These are phyloP conservation scores for Hydrochoerus hydrochaeris DNA, from an alignment of 2,113 vertebrate genomes.

Conservation along the genomic window DNA sequence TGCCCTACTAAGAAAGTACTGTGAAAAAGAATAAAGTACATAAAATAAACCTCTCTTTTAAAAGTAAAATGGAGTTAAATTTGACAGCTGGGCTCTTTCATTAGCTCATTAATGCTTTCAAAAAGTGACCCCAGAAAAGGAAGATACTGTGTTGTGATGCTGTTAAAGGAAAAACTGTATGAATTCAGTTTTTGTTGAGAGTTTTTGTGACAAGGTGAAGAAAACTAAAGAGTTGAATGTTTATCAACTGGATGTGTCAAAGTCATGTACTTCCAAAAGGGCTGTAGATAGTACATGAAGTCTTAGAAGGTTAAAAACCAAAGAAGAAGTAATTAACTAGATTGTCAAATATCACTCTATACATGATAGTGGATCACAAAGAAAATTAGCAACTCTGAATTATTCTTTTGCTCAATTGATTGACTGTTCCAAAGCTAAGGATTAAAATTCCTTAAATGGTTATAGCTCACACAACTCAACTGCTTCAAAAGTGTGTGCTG, in stretches of 20 bases:
- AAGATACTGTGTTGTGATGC: not conserved
- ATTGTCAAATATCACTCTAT: slow-evolving; percentile 28
- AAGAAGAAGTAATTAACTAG: not conserved
- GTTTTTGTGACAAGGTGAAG: not conserved
- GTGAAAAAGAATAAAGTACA: not conserved
- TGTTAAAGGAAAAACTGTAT: slow-evolving; percentile 17
- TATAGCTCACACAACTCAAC: not conserved
- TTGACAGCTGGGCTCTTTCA: not conserved
- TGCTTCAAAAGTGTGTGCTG: not conserved
- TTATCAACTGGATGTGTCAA: not conserved
- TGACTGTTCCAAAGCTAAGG: not conserved
- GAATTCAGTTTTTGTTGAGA: not conserved
- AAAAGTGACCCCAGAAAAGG: not conserved
- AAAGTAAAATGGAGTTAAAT: slow-evolving; percentile 49
- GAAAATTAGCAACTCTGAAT: not conserved
- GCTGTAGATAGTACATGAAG: not conserved
- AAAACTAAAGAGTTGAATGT: not conserved
- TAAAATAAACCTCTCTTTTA: slow-evolving; percentile 21
- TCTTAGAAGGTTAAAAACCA: slow-evolving; percentile 19
- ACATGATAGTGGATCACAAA: not conserved
- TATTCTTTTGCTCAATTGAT: not conserved
- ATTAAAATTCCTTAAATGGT: not conserved
- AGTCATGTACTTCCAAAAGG: not conserved
- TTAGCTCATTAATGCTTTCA: not conserved
- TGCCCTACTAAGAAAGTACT: not conserved